A percentile compares a stretch with the other conserved stretches of the same genome.
Conservation (phyloP, 2,797 vertebrate species). For the Vespertilio murinus region DNA sequence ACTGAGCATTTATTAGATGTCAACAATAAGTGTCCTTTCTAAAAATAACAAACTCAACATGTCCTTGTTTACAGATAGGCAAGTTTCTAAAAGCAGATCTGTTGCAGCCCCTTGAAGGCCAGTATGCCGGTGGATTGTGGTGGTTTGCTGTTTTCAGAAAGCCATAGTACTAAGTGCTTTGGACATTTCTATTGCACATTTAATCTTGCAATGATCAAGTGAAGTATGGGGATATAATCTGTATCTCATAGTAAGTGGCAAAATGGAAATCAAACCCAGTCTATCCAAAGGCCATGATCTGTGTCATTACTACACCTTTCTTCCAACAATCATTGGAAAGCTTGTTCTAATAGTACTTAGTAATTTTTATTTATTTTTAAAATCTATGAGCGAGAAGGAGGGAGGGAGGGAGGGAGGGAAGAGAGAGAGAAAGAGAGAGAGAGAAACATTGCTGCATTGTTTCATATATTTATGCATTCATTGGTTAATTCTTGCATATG, state of each 20-base stretch:
- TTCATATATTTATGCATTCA: no score
- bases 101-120: background rate
- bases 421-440: no score
- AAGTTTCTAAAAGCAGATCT: slow-evolving; percentile 40
- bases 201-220: background rate
- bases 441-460: no score
- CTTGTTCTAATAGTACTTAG: background rate
- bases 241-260: background rate
- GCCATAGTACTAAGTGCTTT: background rate
- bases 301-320: background rate
- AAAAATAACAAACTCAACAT: slow-evolving; percentile 23
- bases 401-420: no score
- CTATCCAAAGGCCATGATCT: background rate
- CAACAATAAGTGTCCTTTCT: background rate
- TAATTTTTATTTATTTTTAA: background rate
- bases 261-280: background rate
- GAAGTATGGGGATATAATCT: background rate
- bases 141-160: background rate
- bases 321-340: background rate
- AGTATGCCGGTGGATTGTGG: background rate
- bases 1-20: background rate
- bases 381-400: no score
- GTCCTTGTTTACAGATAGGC: background rate
- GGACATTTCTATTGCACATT: background rate
- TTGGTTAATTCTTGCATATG: no score